These are phyloP conservation scores for Mungos mungo DNA, from an alignment of 2,113 vertebrate species.

Conservation along the genomic window DNA sequence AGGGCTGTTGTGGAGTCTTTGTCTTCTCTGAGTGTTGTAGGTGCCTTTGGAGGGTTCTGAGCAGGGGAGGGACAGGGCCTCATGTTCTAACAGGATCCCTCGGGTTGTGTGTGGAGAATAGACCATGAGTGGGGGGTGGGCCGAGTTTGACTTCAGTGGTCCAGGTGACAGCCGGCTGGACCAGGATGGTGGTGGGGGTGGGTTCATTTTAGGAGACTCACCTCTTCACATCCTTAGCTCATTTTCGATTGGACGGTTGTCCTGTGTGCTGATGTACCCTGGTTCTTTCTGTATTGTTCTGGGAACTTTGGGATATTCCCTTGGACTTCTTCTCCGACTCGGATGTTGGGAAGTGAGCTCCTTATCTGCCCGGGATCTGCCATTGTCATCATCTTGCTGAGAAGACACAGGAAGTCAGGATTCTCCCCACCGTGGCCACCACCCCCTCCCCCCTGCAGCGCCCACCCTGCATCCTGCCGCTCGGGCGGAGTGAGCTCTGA, in stretches of 20 bases:
- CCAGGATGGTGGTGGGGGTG: neutral
- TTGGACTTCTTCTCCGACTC: neutral
- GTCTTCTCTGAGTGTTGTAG: neutral
- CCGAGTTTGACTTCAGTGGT: neutral
- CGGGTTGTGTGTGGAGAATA: neutral
- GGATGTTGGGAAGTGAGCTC: neutral
- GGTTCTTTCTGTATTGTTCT: neutral
- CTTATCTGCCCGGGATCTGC: neutral
- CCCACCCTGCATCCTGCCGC: neutral
- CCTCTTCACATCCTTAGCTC: neutral
- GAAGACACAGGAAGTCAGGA: constrained; percentile 30
- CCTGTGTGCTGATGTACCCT: neutral
- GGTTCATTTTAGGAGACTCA: neutral
- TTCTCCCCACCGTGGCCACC: neutral
- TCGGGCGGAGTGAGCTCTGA: neutral
- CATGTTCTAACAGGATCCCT: neutral
- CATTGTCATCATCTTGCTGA: neutral
- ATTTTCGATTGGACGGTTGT: fast-evolving
- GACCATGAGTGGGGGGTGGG: neutral
- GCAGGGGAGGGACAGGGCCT: neutral
- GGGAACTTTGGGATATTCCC: neutral
- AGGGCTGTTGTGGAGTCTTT: neutral
- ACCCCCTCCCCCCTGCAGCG: neutral
- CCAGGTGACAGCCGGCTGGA: neutral
- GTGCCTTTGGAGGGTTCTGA: neutral